Base-by-base conservation (phyloP, 2,888 invertebrate genomes). In the Apamea monoglypha region DNA sequence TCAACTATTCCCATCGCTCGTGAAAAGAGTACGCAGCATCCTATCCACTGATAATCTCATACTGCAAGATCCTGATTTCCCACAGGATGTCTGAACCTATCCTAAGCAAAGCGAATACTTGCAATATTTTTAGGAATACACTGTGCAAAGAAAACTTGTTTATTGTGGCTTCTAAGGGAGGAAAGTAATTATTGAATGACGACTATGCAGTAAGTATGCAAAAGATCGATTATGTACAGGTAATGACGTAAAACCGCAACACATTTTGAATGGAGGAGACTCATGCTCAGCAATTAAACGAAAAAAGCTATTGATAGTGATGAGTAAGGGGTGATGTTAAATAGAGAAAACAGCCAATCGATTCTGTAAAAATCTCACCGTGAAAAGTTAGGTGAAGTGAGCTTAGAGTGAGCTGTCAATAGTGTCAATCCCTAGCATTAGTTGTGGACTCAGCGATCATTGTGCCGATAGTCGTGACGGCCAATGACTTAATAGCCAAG, bases 31-130 rank as follows among this genome's bases (percentile, higher is more conserved):
- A 81, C 72, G 14, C 66, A 70, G 64, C 66, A 53, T 79, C 50
- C 32, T 74, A 74, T 73, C 74, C 36, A 47, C 84, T 67, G 81
- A 85, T 85, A 87, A 87, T 87, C 81, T 85, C 36, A 66, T 77
- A 81, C 87, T 64, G 69, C 69, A 63, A 76, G 70, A 69, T 61
- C 32, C 44, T 81, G 81, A 85, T 85, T 85, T 85, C 85, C 85
- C 85, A 47, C 32, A 80, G 87, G 85, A 72, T 50, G 16, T 25
- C 18, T 66, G 36, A 63, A 69, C 67, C 32, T 77, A 75, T 63
- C 61, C 18, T 68, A 47, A 73, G 72, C 74, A 61, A 64, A 75
- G 66, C 69, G n/a, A 73, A 84, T 81, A 53, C 75, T 64, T 8
- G 59, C 63, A 63, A 75, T 80, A 75, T 77, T 76, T 84, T 77